Evolutionary conservation across 2,888 invertebrate genomes (phyloP), one percentile per base, ranked within the genome.

Genomic region (Eupithecia tripunctaria): DNA sequence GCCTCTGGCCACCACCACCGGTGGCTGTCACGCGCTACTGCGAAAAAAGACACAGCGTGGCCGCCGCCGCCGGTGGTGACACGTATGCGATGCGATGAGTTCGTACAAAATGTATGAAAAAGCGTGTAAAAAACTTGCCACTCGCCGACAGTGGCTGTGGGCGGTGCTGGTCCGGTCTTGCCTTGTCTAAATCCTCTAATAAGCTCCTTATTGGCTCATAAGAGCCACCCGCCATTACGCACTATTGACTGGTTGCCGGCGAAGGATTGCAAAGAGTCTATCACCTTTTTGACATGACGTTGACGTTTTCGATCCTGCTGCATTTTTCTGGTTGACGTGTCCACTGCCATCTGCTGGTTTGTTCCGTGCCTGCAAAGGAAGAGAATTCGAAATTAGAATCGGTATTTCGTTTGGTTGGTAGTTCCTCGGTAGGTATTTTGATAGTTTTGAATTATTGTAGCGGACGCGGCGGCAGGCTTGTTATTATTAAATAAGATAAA

Each of bases 271-370:
- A 72, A 38, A 63, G 75, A 79, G 29, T 63, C 63, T 71, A 67
- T 64, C 69, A 94, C 92, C 96, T 95, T 91, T 95, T 80, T 93
- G 95, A 83, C 95, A 93, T 2, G 95, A 85, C 15, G 92, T 87
- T 21, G 95, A 95, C 43, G 96, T 92, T 85, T 96, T 96, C 80
- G 96, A 96, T n/a, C 96, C 96, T 1, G 96, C 91, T 63, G 95
- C 93, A 71, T 96, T 96, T 88, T 97, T 97, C 88, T 97, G 97
- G 80, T 96, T 96, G 75, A 96, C 96, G 80, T 97, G 97, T 56
- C 96, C 96, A 71, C 96, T 94, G 15, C 97, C 97, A 85, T 97
- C 97, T 0, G 96, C 96, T 70, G 97, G 97, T 93, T 97, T 97
- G 93, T 97, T 97, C 85, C 97, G 96, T 80, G 97, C 97, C 97